Conservation (phyloP, 1,140 invertebrate genomes). For the Amyelois transitella region DNA sequence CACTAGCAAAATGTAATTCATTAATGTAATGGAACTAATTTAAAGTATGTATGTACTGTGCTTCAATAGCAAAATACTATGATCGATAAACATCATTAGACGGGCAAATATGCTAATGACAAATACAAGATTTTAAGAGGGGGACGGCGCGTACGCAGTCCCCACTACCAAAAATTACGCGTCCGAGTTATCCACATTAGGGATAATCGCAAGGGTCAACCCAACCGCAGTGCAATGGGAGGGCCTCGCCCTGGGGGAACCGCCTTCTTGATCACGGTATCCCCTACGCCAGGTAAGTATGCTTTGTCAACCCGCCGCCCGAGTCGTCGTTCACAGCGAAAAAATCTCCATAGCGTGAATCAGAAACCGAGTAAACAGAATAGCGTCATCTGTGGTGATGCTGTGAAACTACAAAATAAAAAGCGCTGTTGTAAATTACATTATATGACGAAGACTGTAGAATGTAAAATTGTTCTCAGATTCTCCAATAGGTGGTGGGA, state of each 20-base stretch:
- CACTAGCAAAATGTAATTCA: too few relatives aligned
- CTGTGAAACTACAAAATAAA: too few relatives aligned
- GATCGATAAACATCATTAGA: too few relatives aligned
- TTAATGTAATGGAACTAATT: too few relatives aligned
- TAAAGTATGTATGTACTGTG: too few relatives aligned
- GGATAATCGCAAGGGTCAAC: conserved; percentile 8
- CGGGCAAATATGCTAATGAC: too few relatives aligned
- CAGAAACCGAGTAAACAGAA: background rate
- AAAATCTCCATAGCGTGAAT: background rate
- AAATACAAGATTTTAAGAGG: too few relatives aligned
- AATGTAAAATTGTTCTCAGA: too few relatives aligned
- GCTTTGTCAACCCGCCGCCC: background rate
- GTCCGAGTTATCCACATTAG: conserved; percentile 9
- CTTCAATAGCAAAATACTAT: too few relatives aligned
- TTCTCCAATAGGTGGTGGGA: too few relatives aligned
- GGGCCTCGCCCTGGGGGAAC: conserved; percentile 1
- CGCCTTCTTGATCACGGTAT: conserved; percentile 2
- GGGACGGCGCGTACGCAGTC: conserved; percentile 7
- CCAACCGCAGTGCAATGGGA: conserved; percentile 5
- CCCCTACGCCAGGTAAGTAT: conserved; percentile 3
- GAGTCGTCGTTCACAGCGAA: background rate
- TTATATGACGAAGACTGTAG: too few relatives aligned
- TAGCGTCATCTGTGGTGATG: background rate
- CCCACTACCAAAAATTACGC: conserved; percentile 10
- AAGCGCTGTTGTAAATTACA: too few relatives aligned